phyloP scores from a whole-genome alignment of 1,140 invertebrate species.

The Pseudomyrmex cubaensis region DNA sequence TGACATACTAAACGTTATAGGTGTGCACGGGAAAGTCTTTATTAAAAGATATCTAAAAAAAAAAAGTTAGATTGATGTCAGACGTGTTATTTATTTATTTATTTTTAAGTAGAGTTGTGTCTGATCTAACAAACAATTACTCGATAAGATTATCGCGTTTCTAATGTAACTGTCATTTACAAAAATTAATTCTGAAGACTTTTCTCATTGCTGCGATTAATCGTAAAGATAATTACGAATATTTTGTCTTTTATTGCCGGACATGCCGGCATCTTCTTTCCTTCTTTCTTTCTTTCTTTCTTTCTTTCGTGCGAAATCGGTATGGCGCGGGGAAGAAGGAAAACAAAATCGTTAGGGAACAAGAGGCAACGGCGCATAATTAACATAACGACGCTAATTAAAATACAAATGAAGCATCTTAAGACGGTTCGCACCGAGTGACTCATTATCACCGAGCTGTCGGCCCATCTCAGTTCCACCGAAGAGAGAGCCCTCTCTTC shows the following conservation, averaged over 20 bases:
- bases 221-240: constrained; percentile 38
- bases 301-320: constrained; percentile 57
- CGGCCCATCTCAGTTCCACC: constrained; percentile 66
- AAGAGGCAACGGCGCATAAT: constrained; percentile 84
- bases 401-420: constrained; percentile 86
- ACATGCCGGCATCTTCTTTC: constrained; percentile 8
- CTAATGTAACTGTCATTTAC: neutral
- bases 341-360: constrained; percentile 80
- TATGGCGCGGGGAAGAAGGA: constrained; percentile 39
- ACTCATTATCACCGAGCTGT: constrained; percentile 83
- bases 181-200: constrained; percentile 31
- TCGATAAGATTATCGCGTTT: neutral
- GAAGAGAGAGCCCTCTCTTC: constrained; percentile 36
- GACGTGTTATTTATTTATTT: neutral
- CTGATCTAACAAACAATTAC: neutral
- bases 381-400: constrained; percentile 87
- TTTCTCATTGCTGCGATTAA: constrained; percentile 18
- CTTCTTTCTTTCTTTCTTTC: neutral
- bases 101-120: too few species aligned
- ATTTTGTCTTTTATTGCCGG: constrained; percentile 47
- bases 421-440: constrained; percentile 77
- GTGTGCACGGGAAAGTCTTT: constrained; percentile 5
- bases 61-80: neutral
- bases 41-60: neutral
- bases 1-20: constrained; percentile 34